Evolutionary conservation across 2,888 invertebrate species (phyloP).

Genomic region (Catocala fraxini): DNA sequence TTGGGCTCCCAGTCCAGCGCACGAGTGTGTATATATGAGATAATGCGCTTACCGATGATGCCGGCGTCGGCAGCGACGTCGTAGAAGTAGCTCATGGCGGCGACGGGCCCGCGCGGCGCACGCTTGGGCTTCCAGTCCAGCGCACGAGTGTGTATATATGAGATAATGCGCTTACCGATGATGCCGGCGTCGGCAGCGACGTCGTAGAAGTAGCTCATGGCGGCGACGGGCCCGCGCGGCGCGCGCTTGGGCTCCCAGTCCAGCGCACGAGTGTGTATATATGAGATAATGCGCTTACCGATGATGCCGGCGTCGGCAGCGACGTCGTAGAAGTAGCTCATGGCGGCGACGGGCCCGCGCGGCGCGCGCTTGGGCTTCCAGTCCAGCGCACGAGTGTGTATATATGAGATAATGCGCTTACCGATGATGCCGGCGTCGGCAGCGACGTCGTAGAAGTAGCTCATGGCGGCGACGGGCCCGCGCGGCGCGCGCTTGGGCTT

Average conservation of each 20-base stretch:
- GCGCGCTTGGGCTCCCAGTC: constrained; percentile 87
- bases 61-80: constrained; percentile 96
- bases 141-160: too few relatives aligned
- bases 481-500: constrained; percentile 89
- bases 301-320: constrained; percentile 95
- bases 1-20: constrained; percentile 86
- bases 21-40: too few relatives aligned
- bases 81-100: constrained; percentile 97
- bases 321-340: constrained; percentile 98
- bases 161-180: constrained; percentile 83
- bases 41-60: constrained; percentile 88
- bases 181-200: constrained; percentile 95
- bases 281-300: constrained; percentile 68
- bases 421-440: constrained; percentile 94
- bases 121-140: constrained; percentile 83
- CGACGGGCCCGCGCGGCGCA: constrained; percentile 88
- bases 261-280: constrained; percentile 50
- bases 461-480: constrained; percentile 91
- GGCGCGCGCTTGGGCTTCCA: constrained; percentile 89
- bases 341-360: constrained; percentile 89
- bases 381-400: constrained; percentile 62
- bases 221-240: constrained; percentile 89
- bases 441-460: constrained; percentile 98
- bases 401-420: constrained; percentile 51
- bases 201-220: constrained; percentile 98